phyloP scores from a whole-genome alignment of 2,797 vertebrate genomes.

The Halcyon leucocephala region DNA sequence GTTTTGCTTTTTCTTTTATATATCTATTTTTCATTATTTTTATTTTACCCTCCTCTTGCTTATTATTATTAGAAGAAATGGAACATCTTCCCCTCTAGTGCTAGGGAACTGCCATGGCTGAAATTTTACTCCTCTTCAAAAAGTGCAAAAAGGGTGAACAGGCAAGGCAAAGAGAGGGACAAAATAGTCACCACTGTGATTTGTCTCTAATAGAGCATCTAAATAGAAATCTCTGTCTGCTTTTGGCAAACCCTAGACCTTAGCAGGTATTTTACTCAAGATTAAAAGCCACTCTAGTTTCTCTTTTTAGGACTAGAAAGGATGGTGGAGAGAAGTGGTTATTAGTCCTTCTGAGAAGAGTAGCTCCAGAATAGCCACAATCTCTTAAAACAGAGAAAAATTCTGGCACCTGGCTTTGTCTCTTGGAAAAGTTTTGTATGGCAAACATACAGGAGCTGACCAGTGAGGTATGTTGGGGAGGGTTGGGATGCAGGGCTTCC shows the following conservation, averaged over 20 bases:
- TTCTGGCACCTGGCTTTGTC: not conserved
- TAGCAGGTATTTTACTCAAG: not conserved
- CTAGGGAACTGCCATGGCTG: not conserved
- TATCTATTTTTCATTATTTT: not conserved
- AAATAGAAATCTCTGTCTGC: not conserved
- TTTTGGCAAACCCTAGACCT: not conserved
- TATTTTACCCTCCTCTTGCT: fast-evolving
- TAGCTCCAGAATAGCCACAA: not conserved
- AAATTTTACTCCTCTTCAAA: not conserved
- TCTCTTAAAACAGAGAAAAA: no score
- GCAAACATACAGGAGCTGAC: not conserved
- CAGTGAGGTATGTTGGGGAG: not conserved
- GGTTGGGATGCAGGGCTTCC: not conserved
- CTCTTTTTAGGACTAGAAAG: not conserved
- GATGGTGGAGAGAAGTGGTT: not conserved
- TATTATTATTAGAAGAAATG: not conserved
- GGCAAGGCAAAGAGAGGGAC: not conserved
- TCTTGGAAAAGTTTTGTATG: not conserved
- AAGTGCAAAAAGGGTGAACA: not conserved
- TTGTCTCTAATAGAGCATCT: not conserved
- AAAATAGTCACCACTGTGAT: not conserved
- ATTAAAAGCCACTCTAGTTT: not conserved
- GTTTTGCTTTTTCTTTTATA: no score
- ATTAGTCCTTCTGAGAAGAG: not conserved
- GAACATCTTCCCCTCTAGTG: not conserved